Evolutionary conservation across 1,140 invertebrate genomes (phyloP), one percentile per base, ranked within the genome.

Genomic region (Euwallacea similis): DNA sequence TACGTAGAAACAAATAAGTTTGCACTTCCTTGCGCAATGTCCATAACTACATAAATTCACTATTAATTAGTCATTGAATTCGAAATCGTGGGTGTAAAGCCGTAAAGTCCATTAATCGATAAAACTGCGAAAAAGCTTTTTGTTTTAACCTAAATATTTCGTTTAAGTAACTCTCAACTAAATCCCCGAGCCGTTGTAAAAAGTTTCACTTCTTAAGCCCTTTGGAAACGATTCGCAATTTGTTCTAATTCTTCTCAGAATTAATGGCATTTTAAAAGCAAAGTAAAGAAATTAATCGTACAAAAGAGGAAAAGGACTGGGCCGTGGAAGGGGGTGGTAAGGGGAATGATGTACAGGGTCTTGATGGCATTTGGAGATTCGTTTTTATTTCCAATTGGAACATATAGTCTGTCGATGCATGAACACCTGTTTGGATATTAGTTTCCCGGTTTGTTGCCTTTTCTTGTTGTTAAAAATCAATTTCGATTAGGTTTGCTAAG

Each of bases 241-340:
- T 70, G 68, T 63, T 70, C 68, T 70, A 70, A 70, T 70, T 70
- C 68, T 70, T 70, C 59, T 55, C 58, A 46, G 68, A 70, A 70
- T 70, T 70, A 70, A 70, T 70, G 68, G 68, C 68, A 64, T 70
- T 70, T 70, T 70, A 70, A 70, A 70, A 70, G 68, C 68, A 70
- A 70, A 70, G 68, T 64, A 70, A 70, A 70, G 68, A 70, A 70
- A 70, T 70, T 70, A 70, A 70, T 70, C 68, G 68, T 70, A 70
- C 68, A 70, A 70, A 70, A 70, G 66, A 69, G 66, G 58, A 69
- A 53, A 58, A 63, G 41, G 60, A 55, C 61, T 33, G 60, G 61
- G 46, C 2, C 9, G 13, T 50, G 46, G 9, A 11, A 3, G 46
- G 13, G 0, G 46, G 46, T 10, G 9, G 13, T 11, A 7, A 13